Evolutionary conservation across 2,797 vertebrate species (phyloP), one percentile per base, ranked within the genome.

Genomic region (Macrochelys suwanniensis): DNA sequence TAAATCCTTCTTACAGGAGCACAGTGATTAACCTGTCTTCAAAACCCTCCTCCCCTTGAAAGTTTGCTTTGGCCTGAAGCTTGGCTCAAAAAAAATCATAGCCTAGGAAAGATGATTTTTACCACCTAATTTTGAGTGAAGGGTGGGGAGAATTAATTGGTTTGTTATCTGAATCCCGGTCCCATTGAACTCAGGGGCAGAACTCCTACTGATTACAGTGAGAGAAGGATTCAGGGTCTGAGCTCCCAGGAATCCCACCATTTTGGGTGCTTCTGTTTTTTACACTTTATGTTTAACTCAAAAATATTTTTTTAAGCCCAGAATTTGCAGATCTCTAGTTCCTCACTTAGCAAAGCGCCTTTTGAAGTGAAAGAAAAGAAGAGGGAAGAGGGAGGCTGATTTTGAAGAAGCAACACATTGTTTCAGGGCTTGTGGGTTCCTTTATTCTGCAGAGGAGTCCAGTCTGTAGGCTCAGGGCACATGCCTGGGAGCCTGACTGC

Each of bases 401-500:
- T 84, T 37, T 95, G 91, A 90, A 82, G 79, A 78, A 96, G 92
- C 13, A 33, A 89, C 92, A 95, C 88, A 0, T 61, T 82, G 47
- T 82, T 94, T 45, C 59, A 50, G 49, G 92, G 90, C 87, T 53
- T 61, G 85, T 51, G 93, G 91, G 56, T 95, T 12, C 0, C 90
- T 96, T 91, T 56, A 85, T 28, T 94, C 80, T 80, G 12, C 82
- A 76, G 93, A 2, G 10, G 89, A 87, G 77, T 33, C 74, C 57
- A 74, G 83, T 47, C 71, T 9, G 23, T 61, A 71, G 1, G 89
- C 93, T 93, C 1, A 0, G 87, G 89, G 89, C 57, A 61, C 1
- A 1, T 85, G 56, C 88, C 90, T 80, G 59, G 26, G 4, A 4
- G 31, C 45, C 89, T 89, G 87, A 92, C 94, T 92, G 92, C 94